These are phyloP conservation scores for Hirundichthys speculiger DNA, from an alignment of 2,113 vertebrate genomes.

Conservation along the genomic window DNA sequence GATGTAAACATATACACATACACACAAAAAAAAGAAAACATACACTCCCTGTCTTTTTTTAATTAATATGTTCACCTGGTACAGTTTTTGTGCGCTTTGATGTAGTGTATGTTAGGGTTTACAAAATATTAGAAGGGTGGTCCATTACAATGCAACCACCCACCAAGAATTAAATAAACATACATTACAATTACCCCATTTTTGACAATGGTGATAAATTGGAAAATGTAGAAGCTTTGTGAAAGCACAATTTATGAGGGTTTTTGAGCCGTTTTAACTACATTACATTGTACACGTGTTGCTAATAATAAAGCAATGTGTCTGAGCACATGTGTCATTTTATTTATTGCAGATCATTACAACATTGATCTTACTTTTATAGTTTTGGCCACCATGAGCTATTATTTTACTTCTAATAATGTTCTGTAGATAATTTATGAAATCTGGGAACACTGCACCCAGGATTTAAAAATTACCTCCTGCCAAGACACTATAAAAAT, in stretches of 20 bases:
- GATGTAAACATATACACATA: slow-evolving; percentile 10
- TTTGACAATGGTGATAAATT: neutral
- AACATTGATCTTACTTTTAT: slow-evolving; percentile 5
- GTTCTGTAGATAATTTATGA: neutral
- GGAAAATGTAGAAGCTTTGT: neutral
- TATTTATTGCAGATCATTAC: slow-evolving; percentile 9
- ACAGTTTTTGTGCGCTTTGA: neutral
- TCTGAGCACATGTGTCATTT: neutral
- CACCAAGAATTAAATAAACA: neutral
- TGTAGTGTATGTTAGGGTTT: neutral
- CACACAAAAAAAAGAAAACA: no score
- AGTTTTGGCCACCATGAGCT: neutral
- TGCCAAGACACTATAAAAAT: no score
- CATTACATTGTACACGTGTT: neutral
- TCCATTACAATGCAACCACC: neutral
- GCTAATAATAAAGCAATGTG: neutral
- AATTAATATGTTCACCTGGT: neutral
- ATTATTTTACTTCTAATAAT: neutral
- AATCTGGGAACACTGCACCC: neutral
- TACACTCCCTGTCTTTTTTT: neutral
- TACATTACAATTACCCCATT: neutral
- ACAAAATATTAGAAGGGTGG: neutral
- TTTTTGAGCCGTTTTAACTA: no score
- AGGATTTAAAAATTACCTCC: neutral
- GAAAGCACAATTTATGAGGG: neutral